These are phyloP conservation scores for Parazoanthus atlanticus DNA, from an alignment of 92 coral and sea anemone species.

Conservation along the genomic window DNA sequence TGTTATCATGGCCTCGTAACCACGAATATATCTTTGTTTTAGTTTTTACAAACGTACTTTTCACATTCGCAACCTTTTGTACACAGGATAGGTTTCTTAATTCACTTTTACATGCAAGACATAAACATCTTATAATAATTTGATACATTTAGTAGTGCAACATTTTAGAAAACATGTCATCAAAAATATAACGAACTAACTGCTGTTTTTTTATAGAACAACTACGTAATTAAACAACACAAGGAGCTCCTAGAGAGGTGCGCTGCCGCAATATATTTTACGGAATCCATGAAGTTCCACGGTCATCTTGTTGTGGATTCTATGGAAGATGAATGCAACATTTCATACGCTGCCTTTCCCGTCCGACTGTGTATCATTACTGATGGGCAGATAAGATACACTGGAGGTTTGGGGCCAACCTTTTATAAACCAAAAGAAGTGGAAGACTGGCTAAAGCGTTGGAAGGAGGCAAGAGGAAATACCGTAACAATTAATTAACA, in stretches of 20 bases:
- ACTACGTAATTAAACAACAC: neutral
- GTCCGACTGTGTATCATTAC: conserved; percentile 57
- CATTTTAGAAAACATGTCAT: too few relatives aligned
- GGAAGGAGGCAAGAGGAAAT: neutral
- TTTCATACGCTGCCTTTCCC: conserved; percentile 61
- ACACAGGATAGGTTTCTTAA: too few relatives aligned
- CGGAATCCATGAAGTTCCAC: neutral
- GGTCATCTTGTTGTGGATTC: conserved; percentile 54
- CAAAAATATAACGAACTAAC: too few relatives aligned
- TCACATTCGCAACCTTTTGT: too few relatives aligned
- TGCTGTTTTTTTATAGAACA: neutral
- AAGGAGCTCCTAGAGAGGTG: neutral
- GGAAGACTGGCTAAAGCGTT: conserved; percentile 50
- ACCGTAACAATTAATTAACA: too few relatives aligned
- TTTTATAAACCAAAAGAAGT: conserved; percentile 54
- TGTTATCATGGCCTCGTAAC: too few relatives aligned
- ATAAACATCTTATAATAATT: too few relatives aligned
- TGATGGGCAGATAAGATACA: conserved; percentile 47
- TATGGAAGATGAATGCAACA: conserved; percentile 63
- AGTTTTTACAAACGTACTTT: too few relatives aligned
- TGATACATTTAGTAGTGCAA: neutral
- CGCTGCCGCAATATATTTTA: neutral
- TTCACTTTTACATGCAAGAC: too few relatives aligned
- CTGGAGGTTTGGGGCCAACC: conserved; percentile 69
- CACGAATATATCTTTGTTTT: too few relatives aligned